These are phyloP conservation scores for Parauchenoglanis ngamensis DNA, from an alignment of 2,797 vertebrate species.

Conservation along the genomic window DNA sequence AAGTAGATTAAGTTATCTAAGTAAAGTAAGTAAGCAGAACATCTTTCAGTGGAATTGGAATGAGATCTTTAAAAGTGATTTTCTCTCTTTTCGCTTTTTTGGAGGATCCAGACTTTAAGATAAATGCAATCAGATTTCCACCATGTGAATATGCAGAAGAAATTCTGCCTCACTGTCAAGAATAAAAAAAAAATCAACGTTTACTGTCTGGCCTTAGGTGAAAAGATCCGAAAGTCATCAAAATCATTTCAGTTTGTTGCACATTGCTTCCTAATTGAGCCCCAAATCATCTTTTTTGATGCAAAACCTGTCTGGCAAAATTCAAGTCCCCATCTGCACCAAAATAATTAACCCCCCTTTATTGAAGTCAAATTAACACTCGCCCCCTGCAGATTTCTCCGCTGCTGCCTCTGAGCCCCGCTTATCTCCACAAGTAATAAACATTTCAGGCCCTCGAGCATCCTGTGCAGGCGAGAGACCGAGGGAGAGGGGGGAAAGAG, in stretches of 20 bases:
- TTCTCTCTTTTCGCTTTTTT: not conserved
- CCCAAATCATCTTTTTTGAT: slow-evolving; percentile 49
- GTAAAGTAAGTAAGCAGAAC: not conserved
- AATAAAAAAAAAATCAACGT: not conserved
- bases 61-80: not conserved
- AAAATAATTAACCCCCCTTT: slow-evolving; percentile 62
- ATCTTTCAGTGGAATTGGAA: not conserved
- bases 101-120: not conserved
- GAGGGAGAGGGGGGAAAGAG: slow-evolving; percentile 20
- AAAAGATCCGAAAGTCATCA: not conserved
- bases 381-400: slow-evolving; percentile 49
- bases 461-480: slow-evolving; percentile 33
- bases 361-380: slow-evolving; percentile 62
- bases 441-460: slow-evolving; percentile 59
- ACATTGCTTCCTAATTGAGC: slow-evolving; percentile 40
- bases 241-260: slow-evolving; percentile 40
- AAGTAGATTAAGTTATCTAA: not conserved
- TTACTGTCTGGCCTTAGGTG: not conserved
- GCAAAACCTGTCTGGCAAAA: slow-evolving; percentile 51
- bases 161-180: not conserved
- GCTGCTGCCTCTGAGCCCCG: slow-evolving; percentile 45
- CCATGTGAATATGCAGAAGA: too few species aligned
- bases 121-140: not conserved
- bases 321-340: slow-evolving; percentile 55
- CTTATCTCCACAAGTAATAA: slow-evolving; percentile 65